Percentiles rank a stretch among this genome's conserved stretches.
Conservation (phyloP, 2,888 invertebrate genomes). For the Lydus trimaculatus region DNA sequence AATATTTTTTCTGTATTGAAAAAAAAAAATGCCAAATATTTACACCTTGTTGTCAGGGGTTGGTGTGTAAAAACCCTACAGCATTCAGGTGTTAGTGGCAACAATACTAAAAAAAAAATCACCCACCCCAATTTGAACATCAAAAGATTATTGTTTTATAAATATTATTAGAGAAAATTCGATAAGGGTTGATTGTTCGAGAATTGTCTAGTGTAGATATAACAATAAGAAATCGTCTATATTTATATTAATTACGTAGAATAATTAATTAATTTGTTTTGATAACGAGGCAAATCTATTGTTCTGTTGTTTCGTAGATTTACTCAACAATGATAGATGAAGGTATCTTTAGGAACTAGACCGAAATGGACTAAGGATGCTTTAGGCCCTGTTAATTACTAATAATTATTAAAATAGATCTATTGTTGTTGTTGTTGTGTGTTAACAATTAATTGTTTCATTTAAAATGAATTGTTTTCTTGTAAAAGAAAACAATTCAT, state of each 20-base stretch:
- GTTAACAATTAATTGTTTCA: no score
- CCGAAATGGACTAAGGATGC: background rate
- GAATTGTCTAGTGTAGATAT: no score
- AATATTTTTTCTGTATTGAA: background rate
- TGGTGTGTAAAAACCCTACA: background rate
- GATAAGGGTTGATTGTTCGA: no score
- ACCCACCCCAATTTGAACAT: no score
- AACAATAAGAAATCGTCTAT: no score
- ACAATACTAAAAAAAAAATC: background rate
- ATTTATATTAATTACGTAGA: background rate
- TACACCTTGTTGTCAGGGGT: background rate
- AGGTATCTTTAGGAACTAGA: background rate
- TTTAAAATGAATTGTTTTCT: no score
- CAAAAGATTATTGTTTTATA: no score
- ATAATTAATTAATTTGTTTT: conserved; percentile 5
- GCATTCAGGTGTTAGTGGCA: background rate
- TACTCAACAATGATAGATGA: background rate
- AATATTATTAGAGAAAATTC: no score
- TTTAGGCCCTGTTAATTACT: background rate
- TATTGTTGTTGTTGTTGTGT: no score
- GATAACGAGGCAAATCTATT: background rate
- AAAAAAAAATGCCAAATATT: background rate
- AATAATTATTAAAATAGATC: background rate
- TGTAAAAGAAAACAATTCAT: no score
- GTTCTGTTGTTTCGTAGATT: background rate